phyloP scores from a whole-genome alignment of 2,797 vertebrate genomes.

The Leuciscus waleckii region DNA sequence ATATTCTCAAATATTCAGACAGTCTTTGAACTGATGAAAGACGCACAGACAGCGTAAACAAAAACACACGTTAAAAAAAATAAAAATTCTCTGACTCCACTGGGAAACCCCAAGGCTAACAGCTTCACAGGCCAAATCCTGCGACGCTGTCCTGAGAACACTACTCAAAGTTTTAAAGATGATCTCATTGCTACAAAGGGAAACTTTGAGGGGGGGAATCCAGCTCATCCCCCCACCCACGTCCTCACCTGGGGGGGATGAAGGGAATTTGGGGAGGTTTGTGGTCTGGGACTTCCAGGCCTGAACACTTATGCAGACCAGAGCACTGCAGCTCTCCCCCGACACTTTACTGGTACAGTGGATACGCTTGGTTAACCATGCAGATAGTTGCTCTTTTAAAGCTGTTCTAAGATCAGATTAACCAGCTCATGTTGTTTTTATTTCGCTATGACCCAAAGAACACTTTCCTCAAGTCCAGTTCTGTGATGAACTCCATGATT shows the following conservation, averaged over 20 bases:
- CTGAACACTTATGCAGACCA: constrained; percentile 28
- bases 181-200: constrained; percentile 41
- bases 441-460: not conserved
- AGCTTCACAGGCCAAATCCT: not conserved
- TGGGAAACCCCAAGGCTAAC: constrained; percentile 8
- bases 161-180: constrained; percentile 25
- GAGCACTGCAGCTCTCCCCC: constrained; percentile 10
- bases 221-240: constrained; percentile 49
- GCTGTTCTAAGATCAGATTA: constrained; percentile 17
- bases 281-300: constrained; percentile 46
- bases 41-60: constrained; percentile 48
- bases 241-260: constrained; percentile 7
- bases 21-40: constrained; percentile 43
- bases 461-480: not conserved
- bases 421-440: not conserved
- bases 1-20: constrained; percentile 55
- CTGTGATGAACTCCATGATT: not conserved
- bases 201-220: constrained; percentile 48
- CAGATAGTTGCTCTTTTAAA: not conserved
- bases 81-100: not conserved
- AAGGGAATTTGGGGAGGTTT: constrained; percentile 36
- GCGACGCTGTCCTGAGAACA: not conserved
- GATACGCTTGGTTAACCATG: constrained; percentile 48
- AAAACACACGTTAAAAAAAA: constrained; percentile 21
- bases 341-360: constrained; percentile 20